These are phyloP conservation scores for Catharus minimus DNA, from an alignment of 2,113 vertebrate genomes.

Conservation along the genomic window DNA sequence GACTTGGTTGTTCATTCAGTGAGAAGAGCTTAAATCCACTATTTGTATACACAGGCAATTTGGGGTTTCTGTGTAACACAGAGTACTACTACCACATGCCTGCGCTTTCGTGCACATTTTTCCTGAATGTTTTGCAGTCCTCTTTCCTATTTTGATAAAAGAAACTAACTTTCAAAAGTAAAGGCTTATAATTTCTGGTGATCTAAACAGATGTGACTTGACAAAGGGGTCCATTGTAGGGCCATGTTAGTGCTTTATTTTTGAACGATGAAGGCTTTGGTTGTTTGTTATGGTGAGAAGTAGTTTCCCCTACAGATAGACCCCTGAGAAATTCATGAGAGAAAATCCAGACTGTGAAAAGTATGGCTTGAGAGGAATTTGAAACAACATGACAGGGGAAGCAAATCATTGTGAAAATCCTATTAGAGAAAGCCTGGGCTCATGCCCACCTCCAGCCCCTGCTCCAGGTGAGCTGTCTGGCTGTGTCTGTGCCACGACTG, in stretches of 20 bases:
- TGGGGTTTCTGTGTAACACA: background rate
- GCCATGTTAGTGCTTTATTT: constrained; percentile 32
- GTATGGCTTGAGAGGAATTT: constrained; percentile 60
- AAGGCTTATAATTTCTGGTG: constrained; percentile 45
- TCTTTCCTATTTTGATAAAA: constrained; percentile 29
- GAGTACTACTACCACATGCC: background rate
- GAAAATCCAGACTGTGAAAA: constrained; percentile 68
- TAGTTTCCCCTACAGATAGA: constrained; percentile 55
- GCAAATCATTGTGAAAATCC: constrained; percentile 25
- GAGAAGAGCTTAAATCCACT: background rate
- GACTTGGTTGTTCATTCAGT: background rate
- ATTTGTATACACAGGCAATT: background rate
- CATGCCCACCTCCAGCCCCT: background rate
- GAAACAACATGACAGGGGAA: constrained; percentile 46
- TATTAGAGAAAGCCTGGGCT: background rate
- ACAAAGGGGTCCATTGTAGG: constrained; percentile 55
- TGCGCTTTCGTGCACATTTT: background rate
- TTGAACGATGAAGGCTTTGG: constrained; percentile 53
- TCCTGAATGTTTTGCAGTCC: background rate
- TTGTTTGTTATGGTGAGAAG: constrained; percentile 68
- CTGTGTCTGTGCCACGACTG: rapidly evolving
- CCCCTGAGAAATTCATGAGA: constrained; percentile 63
- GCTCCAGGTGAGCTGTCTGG: background rate
- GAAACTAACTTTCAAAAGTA: constrained; percentile 36
- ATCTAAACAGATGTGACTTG: constrained; percentile 60